These are phyloP conservation scores for Dermochelys coriacea DNA, from an alignment of 2,797 vertebrate genomes.

Conservation along the genomic window DNA sequence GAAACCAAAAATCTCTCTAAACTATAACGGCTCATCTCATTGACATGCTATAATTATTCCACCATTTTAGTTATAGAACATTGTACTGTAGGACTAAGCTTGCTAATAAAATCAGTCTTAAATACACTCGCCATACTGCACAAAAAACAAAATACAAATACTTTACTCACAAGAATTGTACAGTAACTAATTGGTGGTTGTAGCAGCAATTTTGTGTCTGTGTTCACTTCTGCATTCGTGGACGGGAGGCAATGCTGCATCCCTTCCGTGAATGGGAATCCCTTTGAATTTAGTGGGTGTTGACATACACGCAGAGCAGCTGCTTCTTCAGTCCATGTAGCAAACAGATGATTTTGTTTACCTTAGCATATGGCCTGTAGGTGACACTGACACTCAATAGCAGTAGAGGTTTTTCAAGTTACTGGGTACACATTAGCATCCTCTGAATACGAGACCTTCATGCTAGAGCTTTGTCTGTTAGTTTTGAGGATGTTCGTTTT, in stretches of 20 bases:
- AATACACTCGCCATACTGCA: background rate
- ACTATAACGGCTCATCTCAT: background rate
- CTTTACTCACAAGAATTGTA: background rate
- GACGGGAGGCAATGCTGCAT: background rate
- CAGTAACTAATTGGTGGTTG: background rate
- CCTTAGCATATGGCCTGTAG: background rate
- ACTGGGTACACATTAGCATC: background rate
- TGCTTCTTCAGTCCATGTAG: background rate
- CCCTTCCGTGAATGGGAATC: background rate
- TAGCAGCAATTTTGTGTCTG: too few species aligned
- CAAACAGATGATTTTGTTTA: background rate
- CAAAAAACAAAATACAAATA: background rate
- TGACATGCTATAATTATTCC: background rate
- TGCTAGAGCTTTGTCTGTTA: background rate
- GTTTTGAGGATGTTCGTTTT: background rate
- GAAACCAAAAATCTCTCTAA: background rate
- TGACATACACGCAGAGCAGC: background rate
- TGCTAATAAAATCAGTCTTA: background rate
- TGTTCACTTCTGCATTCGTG: background rate
- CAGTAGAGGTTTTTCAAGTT: background rate
- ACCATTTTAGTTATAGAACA: too few species aligned
- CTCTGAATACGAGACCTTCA: background rate
- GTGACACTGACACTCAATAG: background rate
- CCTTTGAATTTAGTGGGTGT: background rate
- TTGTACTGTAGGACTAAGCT: background rate